A percentile compares a stretch with the other conserved stretches of the same genome.
These are phyloP conservation scores for Salarias fasciatus DNA, from an alignment of 2,797 vertebrate genomes.

Conservation along the genomic window DNA sequence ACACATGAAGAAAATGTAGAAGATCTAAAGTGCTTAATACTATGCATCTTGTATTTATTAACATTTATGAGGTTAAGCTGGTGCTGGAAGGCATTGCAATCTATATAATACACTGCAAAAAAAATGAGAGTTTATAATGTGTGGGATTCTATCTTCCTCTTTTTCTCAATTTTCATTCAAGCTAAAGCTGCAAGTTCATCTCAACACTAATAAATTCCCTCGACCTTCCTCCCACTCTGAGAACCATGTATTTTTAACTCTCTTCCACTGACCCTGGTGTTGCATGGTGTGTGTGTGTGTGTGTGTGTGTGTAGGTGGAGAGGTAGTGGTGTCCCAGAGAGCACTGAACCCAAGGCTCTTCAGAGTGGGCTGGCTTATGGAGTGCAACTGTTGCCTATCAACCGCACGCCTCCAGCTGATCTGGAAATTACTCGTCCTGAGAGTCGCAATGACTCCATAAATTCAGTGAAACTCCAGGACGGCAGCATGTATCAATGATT, in stretches of 20 bases:
- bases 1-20: too few species aligned
- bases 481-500: too few species aligned
- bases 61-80: too few species aligned
- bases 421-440: slow-evolving; percentile 3
- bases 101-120: too few species aligned
- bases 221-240: slow-evolving; percentile 63
- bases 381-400: slow-evolving; percentile 38
- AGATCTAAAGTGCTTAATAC: too few species aligned
- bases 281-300: slow-evolving; percentile 31
- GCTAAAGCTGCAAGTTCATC: slow-evolving; percentile 22
- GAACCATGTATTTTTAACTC: slow-evolving; percentile 46
- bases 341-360: slow-evolving; percentile 25
- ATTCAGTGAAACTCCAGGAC: too few species aligned
- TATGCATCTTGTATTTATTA: too few species aligned
- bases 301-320: slow-evolving; percentile 49
- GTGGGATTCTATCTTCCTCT: background rate
- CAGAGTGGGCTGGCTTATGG: slow-evolving; percentile 44
- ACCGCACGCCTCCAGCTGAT: slow-evolving; percentile 17
- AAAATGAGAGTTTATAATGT: too few species aligned
- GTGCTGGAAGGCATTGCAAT: too few species aligned
- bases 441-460: too few species aligned
- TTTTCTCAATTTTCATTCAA: slow-evolving; percentile 34
- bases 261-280: slow-evolving; percentile 36
- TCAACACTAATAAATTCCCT: slow-evolving; percentile 7
- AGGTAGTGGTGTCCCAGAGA: slow-evolving; percentile 31